Base-by-base conservation (phyloP, 2,113 vertebrate species). In the Oncorhynchus tshawytscha region DNA sequence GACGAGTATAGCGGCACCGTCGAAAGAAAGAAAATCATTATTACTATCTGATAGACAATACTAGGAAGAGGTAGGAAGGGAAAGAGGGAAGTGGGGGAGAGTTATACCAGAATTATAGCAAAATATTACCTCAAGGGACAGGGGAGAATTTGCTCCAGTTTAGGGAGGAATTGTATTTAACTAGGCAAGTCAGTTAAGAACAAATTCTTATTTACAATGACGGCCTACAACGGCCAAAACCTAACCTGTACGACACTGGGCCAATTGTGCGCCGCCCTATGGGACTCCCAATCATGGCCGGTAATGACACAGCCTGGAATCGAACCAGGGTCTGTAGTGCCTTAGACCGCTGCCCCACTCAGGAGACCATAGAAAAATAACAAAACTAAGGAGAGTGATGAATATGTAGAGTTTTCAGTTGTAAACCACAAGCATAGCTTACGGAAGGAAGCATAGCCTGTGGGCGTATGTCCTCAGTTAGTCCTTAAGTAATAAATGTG, bases 101-200 rank as follows among this genome's bases (percentile, higher is more conserved):
- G 68, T 68, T 68, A 68, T 20, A 34, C 69, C 73, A 75, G 86
- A 80, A 79, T 77, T 79, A 80, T 83, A 85, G 87, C 88, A 91
- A 92, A 68, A 91, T 82, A 65, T 87, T 45, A 81, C 83, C 87
- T 89, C 91, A 88, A 87, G 34, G 64, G 80, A 78, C 72, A 74
- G 84, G 91, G 89, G 91, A 87, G 89, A 80, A 84, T 68, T 68
- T 68, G 90, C 86, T 85, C 90, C 91, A 91, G 90, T 84, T 91
- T 64, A 83, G 77, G 82, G 84, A 88, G 39, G 27, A 22, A 8
- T 34, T 34, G 1, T 34, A 34, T 34, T 34, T 34, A 34, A 34
- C 34, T 7, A 34, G 34, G 34, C 34, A 34, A 34, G 34, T 34
- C 6, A 34, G 6, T 34, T 7, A 34, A 34, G 34, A 34, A 34